Evolutionary conservation across 2,888 invertebrate species (phyloP).

Genomic region (Eulithis prunata): DNA sequence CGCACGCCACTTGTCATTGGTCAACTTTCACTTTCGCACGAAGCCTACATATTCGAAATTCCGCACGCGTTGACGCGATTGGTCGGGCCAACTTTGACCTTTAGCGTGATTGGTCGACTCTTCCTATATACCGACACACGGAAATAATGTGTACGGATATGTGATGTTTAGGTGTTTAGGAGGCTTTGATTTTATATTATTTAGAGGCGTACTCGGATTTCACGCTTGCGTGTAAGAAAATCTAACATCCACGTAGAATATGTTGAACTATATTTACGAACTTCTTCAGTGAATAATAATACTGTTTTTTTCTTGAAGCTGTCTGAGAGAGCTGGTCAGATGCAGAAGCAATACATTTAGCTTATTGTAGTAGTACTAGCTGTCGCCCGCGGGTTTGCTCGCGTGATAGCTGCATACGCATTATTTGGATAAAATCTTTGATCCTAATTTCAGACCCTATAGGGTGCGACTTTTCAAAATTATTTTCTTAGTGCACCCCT

Average conservation of each 20-base stretch:
- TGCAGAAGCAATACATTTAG: too few species aligned
- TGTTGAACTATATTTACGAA: too few species aligned
- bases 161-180: constrained; percentile 38
- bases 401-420: too few species aligned
- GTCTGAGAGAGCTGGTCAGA: too few species aligned
- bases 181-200: constrained; percentile 42
- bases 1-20: constrained; percentile 67
- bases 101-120: constrained; percentile 66
- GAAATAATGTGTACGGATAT: constrained; percentile 44
- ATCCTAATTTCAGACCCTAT: too few species aligned
- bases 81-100: constrained; percentile 72
- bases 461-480: too few species aligned
- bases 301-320: too few species aligned
- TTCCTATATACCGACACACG: constrained; percentile 40
- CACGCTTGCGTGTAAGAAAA: constrained; percentile 24
- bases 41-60: constrained; percentile 80
- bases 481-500: too few species aligned
- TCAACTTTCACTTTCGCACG: constrained; percentile 75
- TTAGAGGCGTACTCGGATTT: constrained; percentile 36
- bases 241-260: background rate
- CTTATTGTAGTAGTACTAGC: too few species aligned
- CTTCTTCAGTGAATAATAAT: too few species aligned
- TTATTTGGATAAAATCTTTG: too few species aligned
- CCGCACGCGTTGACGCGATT: constrained; percentile 61
- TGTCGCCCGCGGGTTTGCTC: too few species aligned